These are phyloP conservation scores for Sebastes minor DNA, from an alignment of 2,797 vertebrate species.

Conservation along the genomic window DNA sequence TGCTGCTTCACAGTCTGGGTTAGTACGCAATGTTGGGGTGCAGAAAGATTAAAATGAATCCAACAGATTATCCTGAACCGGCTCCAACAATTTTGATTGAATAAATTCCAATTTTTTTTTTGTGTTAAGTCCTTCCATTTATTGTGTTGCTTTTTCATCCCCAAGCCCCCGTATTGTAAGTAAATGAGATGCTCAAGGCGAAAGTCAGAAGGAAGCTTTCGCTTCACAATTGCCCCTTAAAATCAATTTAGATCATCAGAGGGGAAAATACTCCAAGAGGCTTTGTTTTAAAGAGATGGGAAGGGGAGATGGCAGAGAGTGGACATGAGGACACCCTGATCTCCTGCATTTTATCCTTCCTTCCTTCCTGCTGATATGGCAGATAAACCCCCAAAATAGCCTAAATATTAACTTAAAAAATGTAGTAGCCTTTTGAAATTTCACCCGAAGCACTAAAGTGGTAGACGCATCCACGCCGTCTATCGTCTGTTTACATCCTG, in stretches of 20 bases:
- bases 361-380: conserved; percentile 5
- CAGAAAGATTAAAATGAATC: conserved; percentile 44
- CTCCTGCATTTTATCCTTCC: background rate
- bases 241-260: conserved; percentile 33
- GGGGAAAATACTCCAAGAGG: background rate
- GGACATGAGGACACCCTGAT: conserved; percentile 12
- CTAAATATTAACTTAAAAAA: background rate
- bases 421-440: background rate
- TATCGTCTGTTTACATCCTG: background rate
- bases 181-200: background rate
- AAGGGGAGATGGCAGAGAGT: background rate
- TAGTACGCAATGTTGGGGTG: background rate
- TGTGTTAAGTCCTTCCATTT: background rate
- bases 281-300: conserved; percentile 6
- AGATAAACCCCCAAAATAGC: background rate
- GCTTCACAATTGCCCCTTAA: conserved; percentile 11
- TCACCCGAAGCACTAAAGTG: background rate
- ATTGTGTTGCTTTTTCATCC: conserved; percentile 2
- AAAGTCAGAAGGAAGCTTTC: conserved; percentile 6
- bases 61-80: conserved; percentile 22
- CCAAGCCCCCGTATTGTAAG: background rate
- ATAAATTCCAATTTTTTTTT: conserved; percentile 7
- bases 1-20: conserved; percentile 17
- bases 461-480: background rate
- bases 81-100: conserved; percentile 7